These are phyloP conservation scores for Phocoena sinus DNA, from an alignment of 2,113 vertebrate genomes.

Conservation along the genomic window DNA sequence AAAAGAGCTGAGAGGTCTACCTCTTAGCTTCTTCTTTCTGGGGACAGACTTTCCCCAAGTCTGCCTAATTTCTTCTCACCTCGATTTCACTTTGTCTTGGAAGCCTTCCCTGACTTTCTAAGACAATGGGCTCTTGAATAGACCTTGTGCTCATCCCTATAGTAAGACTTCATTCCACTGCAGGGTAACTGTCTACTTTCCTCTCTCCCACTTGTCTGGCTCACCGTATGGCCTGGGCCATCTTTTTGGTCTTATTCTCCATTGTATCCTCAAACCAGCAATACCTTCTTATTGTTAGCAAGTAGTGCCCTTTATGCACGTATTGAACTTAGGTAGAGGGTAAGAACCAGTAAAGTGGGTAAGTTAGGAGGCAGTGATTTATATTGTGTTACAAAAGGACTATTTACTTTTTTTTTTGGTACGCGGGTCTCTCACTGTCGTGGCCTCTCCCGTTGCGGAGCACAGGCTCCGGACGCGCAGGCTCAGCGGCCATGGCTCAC, in stretches of 20 bases:
- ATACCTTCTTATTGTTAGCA: background rate
- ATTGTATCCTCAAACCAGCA: background rate
- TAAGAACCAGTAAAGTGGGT: background rate
- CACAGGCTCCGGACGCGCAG: too few species aligned
- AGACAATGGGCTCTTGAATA: background rate
- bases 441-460: too few species aligned
- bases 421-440: too few species aligned
- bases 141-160: background rate
- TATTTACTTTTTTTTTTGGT: background rate
- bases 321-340: background rate
- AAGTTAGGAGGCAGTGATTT: background rate
- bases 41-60: background rate
- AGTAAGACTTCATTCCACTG: background rate
- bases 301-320: background rate
- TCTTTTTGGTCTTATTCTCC: background rate
- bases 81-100: background rate
- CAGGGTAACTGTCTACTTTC: background rate
- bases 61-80: background rate
- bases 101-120: background rate
- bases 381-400: background rate
- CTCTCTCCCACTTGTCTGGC: background rate
- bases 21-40: background rate
- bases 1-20: background rate
- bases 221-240: background rate
- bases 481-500: too few species aligned